Evolutionary conservation across 2,888 invertebrate genomes (phyloP), one percentile per base, ranked within the genome.

Genomic region (Pristionchus entomophagus): DNA sequence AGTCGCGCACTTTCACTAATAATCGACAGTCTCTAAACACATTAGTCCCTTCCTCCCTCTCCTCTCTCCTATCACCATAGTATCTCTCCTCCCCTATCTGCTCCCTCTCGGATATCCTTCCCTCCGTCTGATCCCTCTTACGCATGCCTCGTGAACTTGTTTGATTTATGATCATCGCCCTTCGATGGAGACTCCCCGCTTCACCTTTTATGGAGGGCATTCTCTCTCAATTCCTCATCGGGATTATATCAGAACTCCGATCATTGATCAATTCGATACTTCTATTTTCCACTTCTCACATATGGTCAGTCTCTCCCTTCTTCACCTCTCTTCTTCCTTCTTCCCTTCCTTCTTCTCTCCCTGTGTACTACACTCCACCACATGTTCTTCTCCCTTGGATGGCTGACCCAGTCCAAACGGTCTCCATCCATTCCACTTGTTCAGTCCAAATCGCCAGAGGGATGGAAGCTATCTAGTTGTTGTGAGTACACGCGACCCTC

Each of bases 91-190:
- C 10, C 41, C 12, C 19, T 35, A 32, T 73, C 73, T 73, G 41
- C 26, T 41, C n/a, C 32, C 65, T 22, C 35, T 19, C 65, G 14
- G 56, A n/a, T 32, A 14, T 65, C 5, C 1, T 22, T 35, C 65
- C 35, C 19, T 35, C 65, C 32, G 41, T n/a, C n/a, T 73, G 41
- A 45, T 45, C 41, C 41, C 41, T 6, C 41, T 73, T 73, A 41
- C 73, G 41, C 73, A 41, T 45, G 26, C 65, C 41, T 73, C n/a
- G 41, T 73, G 41, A 73, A 73, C 73, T 73, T 73, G 73, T 73
- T 73, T 73, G 73, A 73, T 73, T 73, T 73, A 73, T 73, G 73
- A 73, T 73, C 41, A 73, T 73, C 41, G 65, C 41, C n/a, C n/a
- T 41, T 73, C 73, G 41, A 73, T 73, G 26, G 65, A 29, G 35